Conservation (phyloP, 2,888 invertebrate genomes). For the Platycheirus rosarum region DNA sequence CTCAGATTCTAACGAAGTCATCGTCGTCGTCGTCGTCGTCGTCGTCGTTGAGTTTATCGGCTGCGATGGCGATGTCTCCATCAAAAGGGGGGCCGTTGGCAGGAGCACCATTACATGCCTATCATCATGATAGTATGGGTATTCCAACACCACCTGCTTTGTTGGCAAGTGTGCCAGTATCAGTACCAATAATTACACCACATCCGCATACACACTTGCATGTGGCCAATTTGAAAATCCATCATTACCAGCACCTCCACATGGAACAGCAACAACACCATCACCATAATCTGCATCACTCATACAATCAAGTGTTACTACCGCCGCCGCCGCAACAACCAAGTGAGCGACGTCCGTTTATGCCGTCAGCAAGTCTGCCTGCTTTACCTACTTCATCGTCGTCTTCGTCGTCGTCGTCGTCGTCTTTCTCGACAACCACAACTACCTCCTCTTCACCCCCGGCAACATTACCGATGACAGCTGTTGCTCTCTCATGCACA, state of each 20-base stretch:
- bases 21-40: constrained; percentile 10
- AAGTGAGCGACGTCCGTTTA: constrained; percentile 75
- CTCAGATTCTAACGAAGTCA: constrained; percentile 70
- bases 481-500: constrained; percentile 71
- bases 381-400: constrained; percentile 75
- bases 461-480: constrained; percentile 62
- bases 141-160: constrained; percentile 75
- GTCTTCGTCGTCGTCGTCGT: constrained; percentile 63
- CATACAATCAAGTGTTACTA: constrained; percentile 70
- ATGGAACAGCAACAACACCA: constrained; percentile 64
- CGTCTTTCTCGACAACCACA: constrained; percentile 56
- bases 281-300: constrained; percentile 74
- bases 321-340: constrained; percentile 68
- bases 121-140: constrained; percentile 64
- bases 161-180: constrained; percentile 77
- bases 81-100: constrained; percentile 68
- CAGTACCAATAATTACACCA: constrained; percentile 78
- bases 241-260: constrained; percentile 69
- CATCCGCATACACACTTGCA: constrained; percentile 74
- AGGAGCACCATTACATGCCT: constrained; percentile 75
- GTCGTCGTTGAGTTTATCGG: not conserved
- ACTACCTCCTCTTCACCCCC: constrained; percentile 66
- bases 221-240: constrained; percentile 69
- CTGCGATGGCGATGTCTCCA: constrained; percentile 28
- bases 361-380: constrained; percentile 78